These are phyloP conservation scores for Stenodera caucasica DNA, from an alignment of 2,888 invertebrate species.

Conservation along the genomic window DNA sequence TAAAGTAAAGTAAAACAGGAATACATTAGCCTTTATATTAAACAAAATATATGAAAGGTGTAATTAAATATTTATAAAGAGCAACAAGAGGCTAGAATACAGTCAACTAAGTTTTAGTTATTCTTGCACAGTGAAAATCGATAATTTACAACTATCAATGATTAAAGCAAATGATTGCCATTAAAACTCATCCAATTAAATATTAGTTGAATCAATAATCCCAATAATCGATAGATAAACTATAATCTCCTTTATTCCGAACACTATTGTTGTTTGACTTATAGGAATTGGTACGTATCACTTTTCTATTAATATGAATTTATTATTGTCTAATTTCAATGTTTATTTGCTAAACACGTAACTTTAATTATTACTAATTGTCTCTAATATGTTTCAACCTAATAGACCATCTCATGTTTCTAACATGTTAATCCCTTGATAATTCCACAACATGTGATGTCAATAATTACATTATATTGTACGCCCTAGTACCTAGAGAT, in stretches of 20 bases:
- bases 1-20: slow-evolving; percentile 25
- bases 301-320: slow-evolving; percentile 33
- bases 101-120: slow-evolving; percentile 15
- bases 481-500: slow-evolving; percentile 20
- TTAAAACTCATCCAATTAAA: background rate
- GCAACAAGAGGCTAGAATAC: slow-evolving; percentile 15
- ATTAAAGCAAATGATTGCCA: slow-evolving; percentile 18
- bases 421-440: slow-evolving; percentile 28
- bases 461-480: slow-evolving; percentile 27
- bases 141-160: slow-evolving; percentile 22
- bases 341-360: slow-evolving; percentile 35
- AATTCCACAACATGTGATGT: slow-evolving; percentile 30
- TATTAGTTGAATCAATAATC: slow-evolving; percentile 10
- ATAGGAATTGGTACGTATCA: slow-evolving; percentile 17
- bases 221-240: slow-evolving; percentile 27
- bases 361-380: slow-evolving; percentile 36
- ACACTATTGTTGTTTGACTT: slow-evolving; percentile 19
- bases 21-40: slow-evolving; percentile 29
- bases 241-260: slow-evolving; percentile 20
- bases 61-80: slow-evolving; percentile 29
- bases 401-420: slow-evolving; percentile 31
- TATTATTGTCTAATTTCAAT: slow-evolving; percentile 34
- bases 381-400: slow-evolving; percentile 32
- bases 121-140: slow-evolving; percentile 13
- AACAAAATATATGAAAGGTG: slow-evolving; percentile 27